Evolutionary conservation across 2,888 invertebrate genomes (phyloP), one percentile per base, ranked within the genome.

Genomic region (Apotomis capreana): DNA sequence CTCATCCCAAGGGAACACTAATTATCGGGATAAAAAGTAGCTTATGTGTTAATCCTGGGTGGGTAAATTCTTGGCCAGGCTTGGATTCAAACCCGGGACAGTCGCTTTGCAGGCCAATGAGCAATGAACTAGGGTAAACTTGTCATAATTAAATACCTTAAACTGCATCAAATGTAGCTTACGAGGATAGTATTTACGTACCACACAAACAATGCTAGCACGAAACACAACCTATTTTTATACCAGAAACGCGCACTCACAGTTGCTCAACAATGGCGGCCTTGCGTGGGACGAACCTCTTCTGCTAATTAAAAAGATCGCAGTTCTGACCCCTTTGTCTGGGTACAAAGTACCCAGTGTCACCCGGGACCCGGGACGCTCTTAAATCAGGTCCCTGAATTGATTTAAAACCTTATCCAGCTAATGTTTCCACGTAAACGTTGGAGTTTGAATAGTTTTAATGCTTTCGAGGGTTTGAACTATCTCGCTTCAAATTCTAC

Each of bases 281-380:
- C 77, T 84, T 82, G 85, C 83, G 81, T 82, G 83, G 84, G 79
- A 80, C 81, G 77, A 78, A 78, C 80, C 84, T 83, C 84, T 84
- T 83, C 80, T 79, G 82, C 87, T 89, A 89, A 89, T 89, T 88
- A 89, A 89, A 89, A 88, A 86, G 81, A 81, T 83, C 76, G 77
- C 61, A 62, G 64, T 69, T 68, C 49, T 73, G 73, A 72, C 68
- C 72, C 73, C 74, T 26, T 51, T 15, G 74, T 74, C 73, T 74
- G 74, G 72, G 63, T 68, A 62, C 74, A 75, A 9, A 3, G 10
- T 49, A 10, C 49, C 74, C 77, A 73, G 54, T 75, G 62, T 37
- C 4, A 44, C 60, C 26, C 60, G 37, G 67, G 26, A 40, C 36
- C 55, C 40, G 26, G 62, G 51, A 51, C 76, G 74, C 75, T 67